phyloP scores from a whole-genome alignment of 2,797 vertebrate species.

The Forpus xanthops region DNA sequence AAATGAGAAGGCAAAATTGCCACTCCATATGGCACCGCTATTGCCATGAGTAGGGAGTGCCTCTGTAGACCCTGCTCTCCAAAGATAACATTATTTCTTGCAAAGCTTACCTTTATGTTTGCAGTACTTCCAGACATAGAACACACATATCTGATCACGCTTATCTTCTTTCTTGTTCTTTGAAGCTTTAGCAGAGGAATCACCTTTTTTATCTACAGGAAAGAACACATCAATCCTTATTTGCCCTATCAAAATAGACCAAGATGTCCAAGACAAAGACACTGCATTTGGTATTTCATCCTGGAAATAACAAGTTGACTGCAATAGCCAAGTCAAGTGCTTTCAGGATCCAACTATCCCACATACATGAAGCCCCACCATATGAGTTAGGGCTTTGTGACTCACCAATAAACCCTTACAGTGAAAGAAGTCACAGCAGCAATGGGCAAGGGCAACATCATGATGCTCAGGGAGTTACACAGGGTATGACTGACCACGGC shows the following conservation, averaged over 20 bases:
- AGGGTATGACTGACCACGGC: neutral
- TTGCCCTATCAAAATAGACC: neutral
- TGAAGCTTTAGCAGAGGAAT: neutral
- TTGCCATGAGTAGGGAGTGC: neutral
- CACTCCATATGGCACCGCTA: neutral
- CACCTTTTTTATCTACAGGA: neutral
- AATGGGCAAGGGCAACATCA: neutral
- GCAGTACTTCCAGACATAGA: constrained; percentile 80
- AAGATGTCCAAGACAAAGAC: neutral
- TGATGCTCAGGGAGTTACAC: neutral
- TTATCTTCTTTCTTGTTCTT: constrained; percentile 42
- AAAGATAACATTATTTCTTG: neutral
- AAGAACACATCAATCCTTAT: neutral
- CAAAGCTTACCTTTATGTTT: constrained; percentile 77
- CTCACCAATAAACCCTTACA: neutral
- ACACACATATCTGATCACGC: constrained; percentile 84
- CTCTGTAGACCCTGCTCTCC: neutral
- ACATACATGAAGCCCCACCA: neutral
- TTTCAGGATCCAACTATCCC: neutral
- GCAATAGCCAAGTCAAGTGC: neutral
- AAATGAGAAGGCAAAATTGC: neutral
- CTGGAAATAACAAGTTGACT: neutral
- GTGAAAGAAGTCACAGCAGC: neutral
- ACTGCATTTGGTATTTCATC: neutral
- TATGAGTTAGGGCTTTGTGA: neutral